These are phyloP conservation scores for Sinocyclocheilus anshuiensis DNA, from an alignment of 2,113 vertebrate genomes.

Conservation along the genomic window DNA sequence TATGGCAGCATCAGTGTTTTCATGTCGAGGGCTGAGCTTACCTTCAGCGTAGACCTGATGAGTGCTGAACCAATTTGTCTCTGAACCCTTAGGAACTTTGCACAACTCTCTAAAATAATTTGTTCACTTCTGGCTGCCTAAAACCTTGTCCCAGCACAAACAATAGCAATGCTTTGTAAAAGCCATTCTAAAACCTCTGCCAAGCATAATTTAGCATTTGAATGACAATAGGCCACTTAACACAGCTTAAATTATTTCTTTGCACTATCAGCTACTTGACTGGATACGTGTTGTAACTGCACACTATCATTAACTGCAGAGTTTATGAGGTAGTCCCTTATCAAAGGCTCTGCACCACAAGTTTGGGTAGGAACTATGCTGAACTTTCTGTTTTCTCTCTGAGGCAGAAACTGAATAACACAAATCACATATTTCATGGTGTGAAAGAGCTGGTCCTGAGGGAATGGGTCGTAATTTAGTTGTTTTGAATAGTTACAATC, in stretches of 20 bases:
- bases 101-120: conserved; percentile 75
- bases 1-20: conserved; percentile 37
- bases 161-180: conserved; percentile 78
- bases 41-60: conserved; percentile 60
- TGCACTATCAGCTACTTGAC: conserved; percentile 72
- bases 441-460: conserved; percentile 3
- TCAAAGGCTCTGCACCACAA: conserved; percentile 66
- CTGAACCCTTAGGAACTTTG: conserved; percentile 74
- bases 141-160: conserved; percentile 76
- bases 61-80: conserved; percentile 75
- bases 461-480: background rate
- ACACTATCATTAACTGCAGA: conserved; percentile 72
- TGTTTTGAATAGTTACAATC: conserved; percentile 28
- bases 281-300: conserved; percentile 71
- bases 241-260: conserved; percentile 75
- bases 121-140: conserved; percentile 71
- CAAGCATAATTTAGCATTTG: conserved; percentile 81
- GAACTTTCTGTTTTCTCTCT: conserved; percentile 48
- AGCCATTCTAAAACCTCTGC: conserved; percentile 77
- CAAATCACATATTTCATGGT: background rate
- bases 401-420: background rate
- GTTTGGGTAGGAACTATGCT: conserved; percentile 69
- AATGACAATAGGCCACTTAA: conserved; percentile 81
- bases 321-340: conserved; percentile 71
- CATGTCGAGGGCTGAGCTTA: conserved; percentile 58